phyloP scores from a whole-genome alignment of 2,888 invertebrate genomes.

The Agrotis ipsilon region DNA sequence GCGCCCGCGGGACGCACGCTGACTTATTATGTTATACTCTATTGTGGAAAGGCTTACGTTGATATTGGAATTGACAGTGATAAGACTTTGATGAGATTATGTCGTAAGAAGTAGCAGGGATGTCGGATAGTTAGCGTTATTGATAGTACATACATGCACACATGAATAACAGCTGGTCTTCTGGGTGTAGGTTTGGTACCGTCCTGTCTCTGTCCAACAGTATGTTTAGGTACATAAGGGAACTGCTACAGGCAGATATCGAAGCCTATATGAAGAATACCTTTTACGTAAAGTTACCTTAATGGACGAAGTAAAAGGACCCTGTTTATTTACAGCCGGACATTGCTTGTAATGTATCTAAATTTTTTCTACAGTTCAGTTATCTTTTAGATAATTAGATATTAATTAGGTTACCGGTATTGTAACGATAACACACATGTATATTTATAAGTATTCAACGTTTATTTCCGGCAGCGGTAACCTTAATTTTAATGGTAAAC shows the following conservation, averaged over 20 bases:
- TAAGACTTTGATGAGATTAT: constrained; percentile 17
- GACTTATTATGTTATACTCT: constrained; percentile 27
- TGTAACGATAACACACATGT: no score
- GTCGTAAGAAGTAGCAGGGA: background rate
- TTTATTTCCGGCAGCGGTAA: no score
- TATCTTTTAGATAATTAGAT: no score
- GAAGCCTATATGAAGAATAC: no score
- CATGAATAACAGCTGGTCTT: background rate
- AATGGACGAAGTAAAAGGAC: no score
- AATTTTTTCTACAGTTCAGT: no score
- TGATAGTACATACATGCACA: constrained; percentile 4
- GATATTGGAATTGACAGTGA: constrained; percentile 5
- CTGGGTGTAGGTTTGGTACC: background rate
- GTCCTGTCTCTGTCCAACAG: background rate
- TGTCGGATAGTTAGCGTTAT: background rate
- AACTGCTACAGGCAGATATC: background rate
- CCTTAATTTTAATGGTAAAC: no score
- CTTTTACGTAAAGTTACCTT: no score
- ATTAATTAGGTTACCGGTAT: no score
- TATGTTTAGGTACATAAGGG: background rate
- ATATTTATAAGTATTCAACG: no score
- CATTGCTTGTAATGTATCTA: no score
- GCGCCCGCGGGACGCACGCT: background rate
- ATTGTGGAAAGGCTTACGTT: constrained; percentile 19
- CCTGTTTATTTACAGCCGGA: no score